Percentiles rank a stretch among this genome's conserved stretches.
Evolutionary conservation across 2,797 vertebrate species (phyloP).

Genomic region (Sylvilagus floridanus): DNA sequence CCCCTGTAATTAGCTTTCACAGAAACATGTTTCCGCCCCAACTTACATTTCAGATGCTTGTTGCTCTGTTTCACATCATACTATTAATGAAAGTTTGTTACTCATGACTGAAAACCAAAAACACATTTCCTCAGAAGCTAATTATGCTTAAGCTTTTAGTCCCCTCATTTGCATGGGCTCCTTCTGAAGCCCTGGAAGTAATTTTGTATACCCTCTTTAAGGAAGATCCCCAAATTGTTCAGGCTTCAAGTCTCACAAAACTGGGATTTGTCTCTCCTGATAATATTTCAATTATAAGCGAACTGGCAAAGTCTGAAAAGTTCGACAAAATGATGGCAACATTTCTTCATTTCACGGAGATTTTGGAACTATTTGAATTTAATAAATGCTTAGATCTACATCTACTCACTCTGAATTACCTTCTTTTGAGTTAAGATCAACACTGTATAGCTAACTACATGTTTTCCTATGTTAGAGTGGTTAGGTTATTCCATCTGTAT

Average conservation of each 20-base stretch:
- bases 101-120: slow-evolving; percentile 37
- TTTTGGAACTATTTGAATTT: slow-evolving; percentile 50
- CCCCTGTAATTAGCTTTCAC: slow-evolving; percentile 72
- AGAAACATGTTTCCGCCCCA: slow-evolving; percentile 59
- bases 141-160: not conserved
- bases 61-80: slow-evolving; percentile 82
- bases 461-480: slow-evolving; percentile 46
- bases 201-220: slow-evolving; percentile 55
- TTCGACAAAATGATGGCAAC: not conserved
- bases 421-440: slow-evolving; percentile 53
- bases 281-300: slow-evolving; percentile 24
- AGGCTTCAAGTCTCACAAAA: slow-evolving; percentile 9
- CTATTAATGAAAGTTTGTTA: slow-evolving; percentile 71
- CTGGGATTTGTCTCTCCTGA: not conserved
- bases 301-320: not conserved
- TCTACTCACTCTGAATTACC: not conserved
- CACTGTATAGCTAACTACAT: not conserved
- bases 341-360: slow-evolving; percentile 33
- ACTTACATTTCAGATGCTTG: slow-evolving; percentile 64
- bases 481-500: slow-evolving; percentile 47
- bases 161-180: not conserved
- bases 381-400: not conserved
- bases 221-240: not conserved
- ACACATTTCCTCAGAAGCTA: slow-evolving; percentile 52
- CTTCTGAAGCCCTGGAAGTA: not conserved